Conservation (phyloP, 2,113 vertebrate genomes). For the Pseudorhombus dupliciocellatus region DNA sequence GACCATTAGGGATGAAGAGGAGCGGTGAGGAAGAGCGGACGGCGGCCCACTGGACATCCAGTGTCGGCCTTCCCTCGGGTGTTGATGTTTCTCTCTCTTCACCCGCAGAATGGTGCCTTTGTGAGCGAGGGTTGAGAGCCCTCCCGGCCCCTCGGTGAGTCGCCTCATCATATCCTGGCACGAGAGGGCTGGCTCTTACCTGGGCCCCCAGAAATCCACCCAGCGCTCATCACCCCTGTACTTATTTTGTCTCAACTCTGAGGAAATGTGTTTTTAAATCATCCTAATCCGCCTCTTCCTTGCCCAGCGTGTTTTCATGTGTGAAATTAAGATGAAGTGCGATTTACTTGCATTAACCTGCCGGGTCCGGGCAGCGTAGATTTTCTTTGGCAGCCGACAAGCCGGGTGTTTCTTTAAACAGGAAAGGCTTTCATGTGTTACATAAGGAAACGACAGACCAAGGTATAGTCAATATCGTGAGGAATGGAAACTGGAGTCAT, state of each 20-base stretch:
- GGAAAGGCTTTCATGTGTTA: slow-evolving; percentile 35
- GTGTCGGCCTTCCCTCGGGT: slow-evolving; percentile 72
- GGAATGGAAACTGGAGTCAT: slow-evolving; percentile 52
- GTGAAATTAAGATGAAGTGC: slow-evolving; percentile 43
- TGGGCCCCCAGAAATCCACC: slow-evolving; percentile 22
- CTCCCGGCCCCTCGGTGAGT: slow-evolving; percentile 46
- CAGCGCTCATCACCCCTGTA: slow-evolving; percentile 2
- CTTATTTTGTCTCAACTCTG: slow-evolving; percentile 36
- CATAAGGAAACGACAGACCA: slow-evolving; percentile 46
- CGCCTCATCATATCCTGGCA: slow-evolving; percentile 45
- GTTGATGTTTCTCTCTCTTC: slow-evolving; percentile 62
- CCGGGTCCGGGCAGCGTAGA: not conserved
- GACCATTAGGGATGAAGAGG: slow-evolving; percentile 41
- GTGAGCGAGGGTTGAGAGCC: slow-evolving; percentile 48
- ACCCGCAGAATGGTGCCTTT: slow-evolving; percentile 75
- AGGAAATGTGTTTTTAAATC: slow-evolving; percentile 54
- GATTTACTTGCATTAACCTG: slow-evolving; percentile 51
- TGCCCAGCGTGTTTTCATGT: slow-evolving; percentile 34
- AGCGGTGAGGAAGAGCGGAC: slow-evolving; percentile 36
- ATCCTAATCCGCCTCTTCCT: slow-evolving; percentile 33
- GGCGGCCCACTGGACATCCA: slow-evolving; percentile 57
- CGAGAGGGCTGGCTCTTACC: slow-evolving; percentile 34
- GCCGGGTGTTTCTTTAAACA: slow-evolving; percentile 36
- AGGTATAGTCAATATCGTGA: slow-evolving; percentile 26
- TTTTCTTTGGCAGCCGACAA: slow-evolving; percentile 60